These are phyloP conservation scores for Siderastrea siderea DNA, from an alignment of 92 coral and sea anemone species.

Conservation along the genomic window DNA sequence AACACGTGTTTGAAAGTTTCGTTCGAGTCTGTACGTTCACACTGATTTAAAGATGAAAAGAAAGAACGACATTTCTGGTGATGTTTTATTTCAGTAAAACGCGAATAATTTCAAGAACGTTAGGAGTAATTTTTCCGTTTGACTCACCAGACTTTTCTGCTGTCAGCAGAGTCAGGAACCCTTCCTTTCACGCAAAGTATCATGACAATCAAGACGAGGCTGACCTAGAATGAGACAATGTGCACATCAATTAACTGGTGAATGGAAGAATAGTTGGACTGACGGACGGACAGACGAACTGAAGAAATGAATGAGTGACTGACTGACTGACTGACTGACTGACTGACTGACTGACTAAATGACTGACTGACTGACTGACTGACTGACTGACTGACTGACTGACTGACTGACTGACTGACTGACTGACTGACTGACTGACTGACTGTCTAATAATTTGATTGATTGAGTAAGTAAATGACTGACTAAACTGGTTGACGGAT, in stretches of 20 bases:
- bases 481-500: neutral
- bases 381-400: neutral
- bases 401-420: neutral
- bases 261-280: too few relatives aligned
- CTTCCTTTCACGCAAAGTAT: slow-evolving; percentile 74
- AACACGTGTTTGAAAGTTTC: too few relatives aligned
- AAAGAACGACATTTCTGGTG: neutral
- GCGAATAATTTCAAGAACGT: too few relatives aligned
- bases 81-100: too few relatives aligned
- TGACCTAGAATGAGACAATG: slow-evolving; percentile 61
- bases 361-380: neutral
- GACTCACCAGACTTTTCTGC: slow-evolving; percentile 82
- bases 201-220: slow-evolving; percentile 74
- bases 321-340: neutral
- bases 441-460: neutral
- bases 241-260: neutral
- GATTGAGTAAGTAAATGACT: neutral
- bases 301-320: neutral
- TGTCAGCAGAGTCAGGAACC: slow-evolving; percentile 83
- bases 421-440: neutral
- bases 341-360: neutral
- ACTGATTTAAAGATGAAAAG: too few relatives aligned
- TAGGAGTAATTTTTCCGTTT: neutral
- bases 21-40: too few relatives aligned
- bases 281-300: neutral